Evolutionary conservation across 2,888 invertebrate species (phyloP).

Genomic region (Vandiemenella viatica): DNA sequence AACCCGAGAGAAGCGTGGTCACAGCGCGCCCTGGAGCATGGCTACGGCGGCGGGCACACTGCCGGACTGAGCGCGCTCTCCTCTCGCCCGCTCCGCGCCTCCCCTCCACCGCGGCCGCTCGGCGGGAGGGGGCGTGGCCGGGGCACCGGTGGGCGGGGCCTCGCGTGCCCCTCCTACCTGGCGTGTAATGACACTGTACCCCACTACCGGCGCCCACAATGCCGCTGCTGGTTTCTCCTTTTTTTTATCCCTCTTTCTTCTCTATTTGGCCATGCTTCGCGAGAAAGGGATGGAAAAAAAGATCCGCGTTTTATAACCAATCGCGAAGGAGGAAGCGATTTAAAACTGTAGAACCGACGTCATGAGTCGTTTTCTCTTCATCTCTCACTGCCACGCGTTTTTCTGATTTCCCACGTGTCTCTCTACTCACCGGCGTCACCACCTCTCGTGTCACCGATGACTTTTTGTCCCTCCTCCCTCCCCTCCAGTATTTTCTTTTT

Average conservation of each 20-base stretch:
- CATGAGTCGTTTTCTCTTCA: neutral
- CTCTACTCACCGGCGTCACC: too few species aligned
- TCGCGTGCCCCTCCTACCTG: neutral
- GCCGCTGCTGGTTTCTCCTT: too few species aligned
- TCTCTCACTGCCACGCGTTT: too few species aligned
- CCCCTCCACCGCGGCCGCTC: neutral
- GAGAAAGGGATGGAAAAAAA: neutral
- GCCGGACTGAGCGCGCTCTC: too few species aligned
- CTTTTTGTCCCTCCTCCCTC: too few species aligned
- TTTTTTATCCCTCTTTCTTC: neutral
- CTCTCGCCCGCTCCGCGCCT: neutral
- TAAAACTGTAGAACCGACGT: neutral
- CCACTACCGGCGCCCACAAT: neutral
- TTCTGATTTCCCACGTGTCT: too few species aligned
- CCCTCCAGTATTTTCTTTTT: too few species aligned
- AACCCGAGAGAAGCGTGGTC: conserved; percentile 16
- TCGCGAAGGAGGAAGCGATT: neutral
- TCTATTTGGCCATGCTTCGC: too few species aligned
- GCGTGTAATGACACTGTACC: neutral
- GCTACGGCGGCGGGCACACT: too few species aligned
- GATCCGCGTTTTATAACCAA: neutral
- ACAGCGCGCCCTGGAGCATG: conserved; percentile 18
- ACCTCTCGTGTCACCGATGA: too few species aligned
- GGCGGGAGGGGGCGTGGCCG: neutral
- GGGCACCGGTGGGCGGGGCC: neutral